Conservation (phyloP, 2,797 vertebrate genomes). For the Acestrorhynchus altus region DNA sequence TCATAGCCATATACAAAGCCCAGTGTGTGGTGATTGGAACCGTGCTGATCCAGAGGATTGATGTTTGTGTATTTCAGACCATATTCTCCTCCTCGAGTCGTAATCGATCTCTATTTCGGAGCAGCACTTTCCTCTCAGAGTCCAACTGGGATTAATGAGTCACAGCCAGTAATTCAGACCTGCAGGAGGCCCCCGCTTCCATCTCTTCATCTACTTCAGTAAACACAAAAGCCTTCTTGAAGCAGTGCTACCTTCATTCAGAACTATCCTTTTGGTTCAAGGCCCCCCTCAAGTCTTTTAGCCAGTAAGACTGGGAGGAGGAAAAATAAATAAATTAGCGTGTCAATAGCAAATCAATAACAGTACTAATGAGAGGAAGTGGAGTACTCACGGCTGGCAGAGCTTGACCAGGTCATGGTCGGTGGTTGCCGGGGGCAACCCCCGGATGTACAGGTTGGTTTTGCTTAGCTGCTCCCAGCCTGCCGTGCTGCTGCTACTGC, state of each 20-base stretch:
- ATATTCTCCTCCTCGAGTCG: slow-evolving; percentile 41
- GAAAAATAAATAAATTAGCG: background rate
- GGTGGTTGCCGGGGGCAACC: slow-evolving; percentile 92
- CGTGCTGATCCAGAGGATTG: slow-evolving; percentile 44
- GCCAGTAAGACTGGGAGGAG: background rate
- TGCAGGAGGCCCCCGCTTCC: slow-evolving; percentile 41
- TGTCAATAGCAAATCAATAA: slow-evolving; percentile 55
- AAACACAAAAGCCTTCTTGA: slow-evolving; percentile 28
- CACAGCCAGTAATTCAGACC: slow-evolving; percentile 43
- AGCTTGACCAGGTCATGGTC: slow-evolving; percentile 99
- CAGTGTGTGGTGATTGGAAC: slow-evolving; percentile 30
- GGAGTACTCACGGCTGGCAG: slow-evolving; percentile 95
- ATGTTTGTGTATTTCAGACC: slow-evolving; percentile 47
- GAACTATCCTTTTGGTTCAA: slow-evolving; percentile 8
- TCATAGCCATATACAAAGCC: slow-evolving; percentile 24
- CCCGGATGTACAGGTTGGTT: slow-evolving; percentile 99
- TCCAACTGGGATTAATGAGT: slow-evolving; percentile 55
- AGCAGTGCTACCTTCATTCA: slow-evolving; percentile 22
- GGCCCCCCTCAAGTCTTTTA: background rate
- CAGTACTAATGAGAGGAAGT: slow-evolving; percentile 61
- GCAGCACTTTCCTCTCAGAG: slow-evolving; percentile 37
- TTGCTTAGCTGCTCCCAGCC: slow-evolving; percentile 99
- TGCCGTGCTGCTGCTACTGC: slow-evolving; percentile 90
- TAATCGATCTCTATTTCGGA: slow-evolving; percentile 57
- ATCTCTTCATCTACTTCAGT: slow-evolving; percentile 42